phyloP scores from a whole-genome alignment of 2,888 invertebrate genomes.

The Callinectes sapidus region DNA sequence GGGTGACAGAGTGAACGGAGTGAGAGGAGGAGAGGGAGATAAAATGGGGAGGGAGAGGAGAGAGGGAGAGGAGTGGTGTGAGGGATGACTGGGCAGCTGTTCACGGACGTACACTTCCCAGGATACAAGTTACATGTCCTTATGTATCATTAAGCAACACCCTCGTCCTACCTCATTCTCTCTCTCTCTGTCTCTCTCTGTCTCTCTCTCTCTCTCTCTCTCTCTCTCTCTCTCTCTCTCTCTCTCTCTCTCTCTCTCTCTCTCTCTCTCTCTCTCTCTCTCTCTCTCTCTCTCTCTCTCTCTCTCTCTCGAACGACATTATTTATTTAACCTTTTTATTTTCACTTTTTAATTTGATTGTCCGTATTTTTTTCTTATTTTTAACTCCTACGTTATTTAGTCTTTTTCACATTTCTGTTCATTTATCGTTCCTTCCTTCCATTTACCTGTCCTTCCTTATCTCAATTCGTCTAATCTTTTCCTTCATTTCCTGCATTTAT shows the following conservation, averaged over 20 bases:
- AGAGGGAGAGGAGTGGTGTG: neutral
- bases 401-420: neutral
- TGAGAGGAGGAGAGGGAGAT: neutral
- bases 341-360: neutral
- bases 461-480: too few relatives aligned
- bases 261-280: too few relatives aligned
- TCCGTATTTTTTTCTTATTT: neutral
- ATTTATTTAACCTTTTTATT: neutral
- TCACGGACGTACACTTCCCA: constrained; percentile 45
- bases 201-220: neutral
- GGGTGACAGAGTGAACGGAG: neutral
- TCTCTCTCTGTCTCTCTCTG: constrained; percentile 29
- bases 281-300: too few relatives aligned
- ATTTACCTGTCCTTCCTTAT: too few relatives aligned
- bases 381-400: too few relatives aligned
- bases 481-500: neutral
- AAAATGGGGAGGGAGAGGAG: neutral
- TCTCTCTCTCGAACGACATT: too few relatives aligned
- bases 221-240: constrained; percentile 9
- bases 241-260: too few relatives aligned
- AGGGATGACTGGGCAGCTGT: constrained; percentile 41
- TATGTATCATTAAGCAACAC: constrained; percentile 40
- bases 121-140: constrained; percentile 45
- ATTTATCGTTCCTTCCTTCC: neutral
- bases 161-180: neutral